A percentile compares a stretch with the other conserved stretches of the same genome.
Conservation (phyloP, 2,113 vertebrate species). For the Oryzias curvinotus region DNA sequence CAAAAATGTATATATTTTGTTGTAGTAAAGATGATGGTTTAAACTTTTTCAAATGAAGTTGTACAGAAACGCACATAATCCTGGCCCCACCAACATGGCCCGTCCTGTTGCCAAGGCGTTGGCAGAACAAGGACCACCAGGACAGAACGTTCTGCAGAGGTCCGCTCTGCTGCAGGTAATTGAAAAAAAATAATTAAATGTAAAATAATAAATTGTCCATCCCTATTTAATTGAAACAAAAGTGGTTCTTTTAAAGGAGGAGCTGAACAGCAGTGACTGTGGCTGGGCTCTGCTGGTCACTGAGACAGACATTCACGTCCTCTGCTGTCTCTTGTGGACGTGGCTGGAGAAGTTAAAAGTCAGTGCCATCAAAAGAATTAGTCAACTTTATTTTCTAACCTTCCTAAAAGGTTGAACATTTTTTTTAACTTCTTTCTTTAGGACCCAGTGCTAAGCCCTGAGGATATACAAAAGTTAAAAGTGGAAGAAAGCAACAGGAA, state of each 20-base stretch:
- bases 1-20: background rate
- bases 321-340: conserved; percentile 77
- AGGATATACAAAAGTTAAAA: conserved; percentile 65
- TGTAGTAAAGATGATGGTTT: background rate
- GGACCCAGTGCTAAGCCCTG: conserved; percentile 77
- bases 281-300: conserved; percentile 77
- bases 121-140: conserved; percentile 64
- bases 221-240: conserved; percentile 20
- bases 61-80: conserved; percentile 33
- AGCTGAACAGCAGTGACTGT: conserved; percentile 77
- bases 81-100: conserved; percentile 41
- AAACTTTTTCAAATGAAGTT: conserved; percentile 46
- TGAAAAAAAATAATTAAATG: background rate
- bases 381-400: background rate
- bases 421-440: conserved; percentile 28
- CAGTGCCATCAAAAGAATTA: conserved; percentile 7
- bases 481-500: conserved; percentile 36
- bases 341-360: conserved; percentile 82
- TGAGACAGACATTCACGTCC: conserved; percentile 76
- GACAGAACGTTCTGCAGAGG: conserved; percentile 62
- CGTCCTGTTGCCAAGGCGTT: conserved; percentile 74
- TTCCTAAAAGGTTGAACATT: background rate
- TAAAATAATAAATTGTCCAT: no score
- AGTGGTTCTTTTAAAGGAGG: conserved; percentile 59
- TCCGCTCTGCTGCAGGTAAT: conserved; percentile 73